phyloP scores from a whole-genome alignment of 2,888 invertebrate species.

The Archips crataeganus region DNA sequence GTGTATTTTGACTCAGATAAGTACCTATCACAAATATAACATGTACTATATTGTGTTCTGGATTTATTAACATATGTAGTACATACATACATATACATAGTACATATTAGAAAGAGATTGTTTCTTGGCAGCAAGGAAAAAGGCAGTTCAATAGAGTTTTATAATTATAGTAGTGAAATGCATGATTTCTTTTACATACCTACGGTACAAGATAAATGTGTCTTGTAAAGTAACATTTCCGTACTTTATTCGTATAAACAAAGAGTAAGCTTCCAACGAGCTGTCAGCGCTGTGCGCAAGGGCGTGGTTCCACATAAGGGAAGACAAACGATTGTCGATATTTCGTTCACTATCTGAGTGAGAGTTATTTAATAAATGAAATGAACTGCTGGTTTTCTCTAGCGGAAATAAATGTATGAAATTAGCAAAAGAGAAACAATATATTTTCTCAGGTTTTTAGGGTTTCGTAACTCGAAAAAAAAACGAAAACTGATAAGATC shows the following conservation, averaged over 20 bases:
- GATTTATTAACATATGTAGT: too few relatives aligned
- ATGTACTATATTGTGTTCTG: too few relatives aligned
- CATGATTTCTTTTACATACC: too few relatives aligned
- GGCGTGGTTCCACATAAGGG: slow-evolving; percentile 2
- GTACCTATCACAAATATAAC: too few relatives aligned
- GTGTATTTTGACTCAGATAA: too few relatives aligned
- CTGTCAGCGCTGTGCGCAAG: slow-evolving; percentile 4
- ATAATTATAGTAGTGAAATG: too few relatives aligned
- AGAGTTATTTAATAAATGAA: slow-evolving; percentile 1
- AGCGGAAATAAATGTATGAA: background rate
- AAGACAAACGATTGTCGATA: slow-evolving; percentile 27
- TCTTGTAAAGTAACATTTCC: background rate
- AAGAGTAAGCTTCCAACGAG: background rate
- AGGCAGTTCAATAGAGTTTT: too few relatives aligned
- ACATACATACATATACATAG: too few relatives aligned
- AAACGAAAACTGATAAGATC: too few relatives aligned
- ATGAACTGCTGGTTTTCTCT: background rate
- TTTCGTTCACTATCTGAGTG: slow-evolving; percentile 17
- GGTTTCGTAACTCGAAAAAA: too few relatives aligned
- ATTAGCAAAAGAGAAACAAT: background rate
- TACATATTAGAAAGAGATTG: too few relatives aligned
- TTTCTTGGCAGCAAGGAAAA: too few relatives aligned
- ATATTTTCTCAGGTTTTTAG: background rate
- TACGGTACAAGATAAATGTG: background rate
- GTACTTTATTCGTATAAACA: background rate